A percentile compares a stretch with the other conserved stretches of the same genome.
phyloP scores from a whole-genome alignment of 2,888 invertebrate species.

The Eristalis arbustorum region DNA sequence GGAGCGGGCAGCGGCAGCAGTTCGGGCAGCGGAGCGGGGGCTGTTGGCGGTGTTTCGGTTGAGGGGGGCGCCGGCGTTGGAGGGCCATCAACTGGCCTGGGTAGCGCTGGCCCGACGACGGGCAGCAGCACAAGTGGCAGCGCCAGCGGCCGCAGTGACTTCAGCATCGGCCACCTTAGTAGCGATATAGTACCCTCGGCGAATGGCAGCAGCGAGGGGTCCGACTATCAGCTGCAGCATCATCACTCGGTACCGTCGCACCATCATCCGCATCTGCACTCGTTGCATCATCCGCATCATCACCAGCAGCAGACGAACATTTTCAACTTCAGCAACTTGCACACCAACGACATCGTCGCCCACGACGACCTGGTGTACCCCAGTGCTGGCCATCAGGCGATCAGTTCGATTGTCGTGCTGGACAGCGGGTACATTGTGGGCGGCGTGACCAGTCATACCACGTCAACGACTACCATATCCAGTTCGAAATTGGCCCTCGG shows the following conservation, averaged over 20 bases:
- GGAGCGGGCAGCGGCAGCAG: conserved; percentile 15
- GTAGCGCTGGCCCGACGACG: not conserved
- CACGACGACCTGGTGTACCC: conserved; percentile 8
- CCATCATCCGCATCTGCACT: conserved; percentile 65
- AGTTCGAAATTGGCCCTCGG: conserved; percentile 38
- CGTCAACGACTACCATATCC: conserved; percentile 71
- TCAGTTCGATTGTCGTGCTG: conserved; percentile 47
- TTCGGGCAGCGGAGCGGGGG: conserved; percentile 39
- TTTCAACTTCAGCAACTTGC: conserved; percentile 73
- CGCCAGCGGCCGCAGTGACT: conserved; percentile 41
- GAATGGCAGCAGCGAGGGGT: conserved; percentile 74
- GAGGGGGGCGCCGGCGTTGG: not conserved
- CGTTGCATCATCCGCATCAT: conserved; percentile 43
- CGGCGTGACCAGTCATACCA: conserved; percentile 49
- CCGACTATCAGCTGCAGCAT: not conserved
- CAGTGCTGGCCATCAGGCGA: conserved; percentile 11
- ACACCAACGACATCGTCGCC: not conserved
- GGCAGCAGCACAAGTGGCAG: conserved; percentile 21
- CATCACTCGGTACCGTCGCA: not conserved
- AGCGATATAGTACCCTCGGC: conserved; percentile 73
- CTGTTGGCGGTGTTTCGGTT: conserved; percentile 9
- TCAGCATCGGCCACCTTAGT: conserved; percentile 45
- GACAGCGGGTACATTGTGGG: conserved; percentile 37
- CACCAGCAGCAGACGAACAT: conserved; percentile 57
- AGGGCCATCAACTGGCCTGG: not conserved